Percentiles rank a stretch among this genome's conserved stretches.
Conservation (phyloP, 2,888 invertebrate genomes). For the Eubasilissa splendida region DNA sequence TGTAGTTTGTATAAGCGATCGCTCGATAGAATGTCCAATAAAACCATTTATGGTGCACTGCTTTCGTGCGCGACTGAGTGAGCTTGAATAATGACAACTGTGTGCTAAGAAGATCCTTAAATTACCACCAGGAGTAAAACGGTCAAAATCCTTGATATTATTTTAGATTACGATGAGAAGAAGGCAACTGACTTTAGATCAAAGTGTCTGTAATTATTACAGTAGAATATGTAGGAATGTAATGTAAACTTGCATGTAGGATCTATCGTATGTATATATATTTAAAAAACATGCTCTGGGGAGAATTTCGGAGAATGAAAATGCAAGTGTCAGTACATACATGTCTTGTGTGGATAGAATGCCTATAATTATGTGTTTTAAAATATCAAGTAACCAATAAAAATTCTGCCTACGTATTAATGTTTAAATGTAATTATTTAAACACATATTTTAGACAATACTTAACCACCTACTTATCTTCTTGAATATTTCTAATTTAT, state of each 20-base stretch:
- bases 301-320: slow-evolving; percentile 27
- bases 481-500: too few species aligned
- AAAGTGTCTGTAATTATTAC: too few species aligned
- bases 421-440: too few species aligned
- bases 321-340: slow-evolving; percentile 2
- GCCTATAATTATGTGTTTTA: too few species aligned
- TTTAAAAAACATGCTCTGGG: slow-evolving; percentile 4
- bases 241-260: not conserved
- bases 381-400: too few species aligned
- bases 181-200: too few species aligned
- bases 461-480: too few species aligned
- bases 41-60: slow-evolving; percentile 23
- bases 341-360: not conserved
- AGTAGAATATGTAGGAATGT: slow-evolving; percentile 22
- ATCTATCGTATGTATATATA: not conserved
- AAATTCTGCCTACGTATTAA: too few species aligned
- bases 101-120: not conserved
- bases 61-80: slow-evolving; percentile 14
- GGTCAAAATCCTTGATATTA: not conserved
- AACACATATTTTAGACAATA: too few species aligned
- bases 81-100: not conserved
- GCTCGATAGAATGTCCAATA: slow-evolving; percentile 23
- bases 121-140: not conserved
- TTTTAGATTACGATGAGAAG: too few species aligned
- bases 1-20: slow-evolving; percentile 26